Conservation (phyloP, 2,888 invertebrate genomes). For the Panzeria rudis region DNA sequence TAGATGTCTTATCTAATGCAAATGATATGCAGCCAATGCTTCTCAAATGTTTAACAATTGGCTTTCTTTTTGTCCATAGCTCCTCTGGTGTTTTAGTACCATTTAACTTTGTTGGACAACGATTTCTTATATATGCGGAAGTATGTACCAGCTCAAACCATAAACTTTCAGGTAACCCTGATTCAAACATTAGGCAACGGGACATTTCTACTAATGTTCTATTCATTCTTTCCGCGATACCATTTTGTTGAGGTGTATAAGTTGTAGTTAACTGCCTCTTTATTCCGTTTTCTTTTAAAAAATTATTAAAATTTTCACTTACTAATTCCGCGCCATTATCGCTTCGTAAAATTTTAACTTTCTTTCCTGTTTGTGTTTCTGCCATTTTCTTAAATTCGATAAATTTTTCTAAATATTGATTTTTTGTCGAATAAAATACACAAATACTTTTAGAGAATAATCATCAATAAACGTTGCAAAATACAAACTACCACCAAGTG, state of each 20-base stretch:
- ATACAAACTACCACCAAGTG: too few relatives aligned
- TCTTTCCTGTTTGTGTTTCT: too few relatives aligned
- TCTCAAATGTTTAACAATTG: background rate
- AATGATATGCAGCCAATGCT: constrained; percentile 12
- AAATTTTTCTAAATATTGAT: too few relatives aligned
- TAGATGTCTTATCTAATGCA: constrained; percentile 14
- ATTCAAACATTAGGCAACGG: background rate
- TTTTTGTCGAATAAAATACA: too few relatives aligned
- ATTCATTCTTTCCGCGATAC: constrained; percentile 20
- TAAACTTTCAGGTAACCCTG: background rate
- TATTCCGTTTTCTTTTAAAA: too few relatives aligned
- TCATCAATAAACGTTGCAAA: too few relatives aligned
- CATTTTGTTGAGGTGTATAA: constrained; percentile 19
- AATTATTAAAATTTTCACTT: constrained; percentile 10
- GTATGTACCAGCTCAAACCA: too few relatives aligned
- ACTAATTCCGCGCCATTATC: constrained; percentile 57
- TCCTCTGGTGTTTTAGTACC: too few relatives aligned
- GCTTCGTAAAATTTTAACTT: constrained; percentile 40
- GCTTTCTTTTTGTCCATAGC: background rate
- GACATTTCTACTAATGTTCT: constrained; percentile 14
- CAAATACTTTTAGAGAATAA: too few relatives aligned
- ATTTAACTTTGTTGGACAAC: too few relatives aligned
- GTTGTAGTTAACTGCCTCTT: constrained; percentile 1
- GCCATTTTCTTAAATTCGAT: too few relatives aligned
- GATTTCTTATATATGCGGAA: too few relatives aligned